phyloP scores from a whole-genome alignment of 2,113 vertebrate genomes.

The Rhineura floridana region DNA sequence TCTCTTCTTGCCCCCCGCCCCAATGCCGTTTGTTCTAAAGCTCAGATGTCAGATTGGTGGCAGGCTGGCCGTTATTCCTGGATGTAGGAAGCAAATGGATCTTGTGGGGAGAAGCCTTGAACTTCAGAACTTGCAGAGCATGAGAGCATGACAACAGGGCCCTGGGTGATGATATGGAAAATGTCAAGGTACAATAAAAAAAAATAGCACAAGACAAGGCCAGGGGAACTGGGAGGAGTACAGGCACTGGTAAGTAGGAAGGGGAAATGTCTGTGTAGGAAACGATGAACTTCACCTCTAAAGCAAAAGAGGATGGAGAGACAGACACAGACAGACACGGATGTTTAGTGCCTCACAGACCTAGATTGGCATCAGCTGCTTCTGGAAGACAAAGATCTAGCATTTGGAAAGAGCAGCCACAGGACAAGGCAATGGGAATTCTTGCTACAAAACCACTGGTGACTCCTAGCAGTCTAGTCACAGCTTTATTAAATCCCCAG shows the following conservation, averaged over 20 bases:
- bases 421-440: neutral
- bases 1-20: conserved; percentile 21
- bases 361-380: neutral
- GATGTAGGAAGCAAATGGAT: conserved; percentile 42
- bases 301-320: conserved; percentile 18
- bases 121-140: conserved; percentile 6
- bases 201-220: neutral
- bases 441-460: neutral
- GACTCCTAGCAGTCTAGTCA: conserved; percentile 1
- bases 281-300: neutral
- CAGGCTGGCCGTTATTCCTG: conserved; percentile 30
- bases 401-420: conserved; percentile 13
- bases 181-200: conserved; percentile 24
- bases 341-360: no score
- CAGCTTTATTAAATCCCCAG: neutral
- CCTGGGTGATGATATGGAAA: conserved; percentile 6
- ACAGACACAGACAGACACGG: no score
- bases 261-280: conserved; percentile 2
- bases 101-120: conserved; percentile 34
- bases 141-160: conserved; percentile 37
- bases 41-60: conserved; percentile 56
- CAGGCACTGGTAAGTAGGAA: neutral
- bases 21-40: conserved; percentile 29
- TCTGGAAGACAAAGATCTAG: neutral
- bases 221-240: neutral